These are phyloP conservation scores for Ephydatia muelleri DNA, from an alignment of 37 sponge, comb jelly and placozoan genomes.

Conservation along the genomic window DNA sequence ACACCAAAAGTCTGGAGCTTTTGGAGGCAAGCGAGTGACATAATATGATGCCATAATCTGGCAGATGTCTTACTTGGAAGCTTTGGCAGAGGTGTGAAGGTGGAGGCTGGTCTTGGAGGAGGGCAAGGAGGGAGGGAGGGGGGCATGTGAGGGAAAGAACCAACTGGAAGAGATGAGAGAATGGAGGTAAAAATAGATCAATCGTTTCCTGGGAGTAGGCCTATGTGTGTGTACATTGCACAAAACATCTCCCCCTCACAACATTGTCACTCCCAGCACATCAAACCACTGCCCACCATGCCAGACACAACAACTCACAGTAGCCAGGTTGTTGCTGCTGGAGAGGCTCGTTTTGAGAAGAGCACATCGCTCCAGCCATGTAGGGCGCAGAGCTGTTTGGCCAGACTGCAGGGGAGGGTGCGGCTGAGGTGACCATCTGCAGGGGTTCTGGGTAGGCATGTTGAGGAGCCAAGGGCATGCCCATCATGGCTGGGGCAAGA, in stretches of 20 bases:
- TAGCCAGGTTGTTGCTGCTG: not conserved
- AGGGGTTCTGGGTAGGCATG: too few species aligned
- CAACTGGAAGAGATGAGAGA: not conserved
- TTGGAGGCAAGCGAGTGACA: slow-evolving; percentile 9
- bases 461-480: too few species aligned
- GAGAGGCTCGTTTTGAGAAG: not conserved
- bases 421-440: too few species aligned
- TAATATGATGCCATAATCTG: too few species aligned
- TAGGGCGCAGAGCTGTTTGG: not conserved
- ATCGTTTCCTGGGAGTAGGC: too few species aligned
- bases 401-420: too few species aligned
- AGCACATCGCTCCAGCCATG: not conserved
- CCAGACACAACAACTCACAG: not conserved
- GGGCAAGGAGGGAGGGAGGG: not conserved
- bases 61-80: slow-evolving; percentile 72
- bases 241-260: too few species aligned
- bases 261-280: not conserved
- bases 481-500: too few species aligned
- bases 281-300: not conserved
- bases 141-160: not conserved
- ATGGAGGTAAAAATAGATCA: not conserved
- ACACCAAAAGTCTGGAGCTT: slow-evolving; percentile 95
- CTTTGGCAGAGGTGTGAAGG: slow-evolving; percentile 54
- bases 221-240: too few species aligned
- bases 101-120: slow-evolving; percentile 3